Conservation (phyloP, 2,797 vertebrate species). For the Protonibea diacanthus region DNA sequence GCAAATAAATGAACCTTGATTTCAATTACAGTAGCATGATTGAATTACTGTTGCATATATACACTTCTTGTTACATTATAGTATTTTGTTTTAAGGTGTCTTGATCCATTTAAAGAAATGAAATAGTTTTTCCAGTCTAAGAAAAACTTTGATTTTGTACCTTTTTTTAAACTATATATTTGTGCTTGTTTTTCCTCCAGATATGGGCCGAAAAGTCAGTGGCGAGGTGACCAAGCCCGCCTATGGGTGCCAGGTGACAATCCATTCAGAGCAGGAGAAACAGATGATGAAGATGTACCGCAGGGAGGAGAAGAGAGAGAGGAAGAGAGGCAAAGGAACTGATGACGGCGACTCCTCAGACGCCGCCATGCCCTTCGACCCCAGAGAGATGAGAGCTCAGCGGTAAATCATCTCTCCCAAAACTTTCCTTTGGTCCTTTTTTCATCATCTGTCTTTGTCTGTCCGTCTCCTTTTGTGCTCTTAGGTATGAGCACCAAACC, state of each 20-base stretch:
- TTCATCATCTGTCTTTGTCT: slow-evolving; percentile 12
- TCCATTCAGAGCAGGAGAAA: slow-evolving; percentile 97
- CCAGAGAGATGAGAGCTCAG: slow-evolving; percentile 92
- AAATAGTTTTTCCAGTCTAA: not conserved
- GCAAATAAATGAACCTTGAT: no score
- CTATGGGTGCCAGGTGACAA: slow-evolving; percentile 96
- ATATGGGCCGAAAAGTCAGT: slow-evolving; percentile 83
- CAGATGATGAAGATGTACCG: slow-evolving; percentile 94
- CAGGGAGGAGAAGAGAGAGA: slow-evolving; percentile 93
- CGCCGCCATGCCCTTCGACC: slow-evolving; percentile 89
- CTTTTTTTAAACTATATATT: not conserved
- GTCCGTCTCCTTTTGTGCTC: slow-evolving; percentile 15
- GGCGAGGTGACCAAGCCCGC: slow-evolving; percentile 88
- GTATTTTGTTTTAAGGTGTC: not conserved
- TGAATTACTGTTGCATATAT: not conserved
- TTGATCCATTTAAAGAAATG: not conserved
- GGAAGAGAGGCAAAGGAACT: slow-evolving; percentile 90
- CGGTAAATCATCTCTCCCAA: slow-evolving; percentile 82
- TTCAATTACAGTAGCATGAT: not conserved
- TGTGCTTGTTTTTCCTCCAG: slow-evolving; percentile 73
- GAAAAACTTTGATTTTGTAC: not conserved
- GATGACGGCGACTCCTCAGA: slow-evolving; percentile 90
- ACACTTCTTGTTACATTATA: not conserved
- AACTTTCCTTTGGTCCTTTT: slow-evolving; percentile 3
- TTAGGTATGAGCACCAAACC: slow-evolving; percentile 40